These are phyloP conservation scores for Acanthosepion pharaonis DNA, from an alignment of 2,888 invertebrate genomes.

Conservation along the genomic window DNA sequence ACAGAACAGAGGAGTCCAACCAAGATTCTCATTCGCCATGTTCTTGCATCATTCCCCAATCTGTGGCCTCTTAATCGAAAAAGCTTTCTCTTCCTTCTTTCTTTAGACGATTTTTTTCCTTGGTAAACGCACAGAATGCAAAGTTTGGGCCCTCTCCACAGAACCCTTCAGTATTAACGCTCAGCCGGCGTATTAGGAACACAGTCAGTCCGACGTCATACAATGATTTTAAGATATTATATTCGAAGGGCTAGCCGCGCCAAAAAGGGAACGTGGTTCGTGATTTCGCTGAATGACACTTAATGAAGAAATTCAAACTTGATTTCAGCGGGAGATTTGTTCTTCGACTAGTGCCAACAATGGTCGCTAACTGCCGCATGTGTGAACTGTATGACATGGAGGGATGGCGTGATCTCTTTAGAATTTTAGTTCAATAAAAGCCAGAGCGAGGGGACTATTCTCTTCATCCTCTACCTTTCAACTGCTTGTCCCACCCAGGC, in stretches of 20 bases:
- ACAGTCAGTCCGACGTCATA: background rate
- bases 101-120: background rate
- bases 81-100: background rate
- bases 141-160: background rate
- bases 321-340: constrained; percentile 33
- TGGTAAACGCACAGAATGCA: background rate
- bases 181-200: background rate
- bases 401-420: background rate
- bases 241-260: background rate
- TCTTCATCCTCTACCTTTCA: background rate
- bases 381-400: background rate
- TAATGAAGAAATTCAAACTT: background rate
- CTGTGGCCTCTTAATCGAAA: background rate
- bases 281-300: background rate
- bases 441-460: no score
- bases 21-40: background rate
- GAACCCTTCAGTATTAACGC: background rate
- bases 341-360: background rate
- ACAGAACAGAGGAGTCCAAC: background rate
- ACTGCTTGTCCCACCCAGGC: background rate
- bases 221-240: background rate
- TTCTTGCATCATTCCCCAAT: background rate
- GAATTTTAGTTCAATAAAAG: constrained; percentile 33
- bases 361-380: constrained; percentile 18
- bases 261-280: background rate